A percentile compares a stretch with the other conserved stretches of the same genome.
phyloP scores from a whole-genome alignment of 2,113 vertebrate species.

The Bubo scandiacus region DNA sequence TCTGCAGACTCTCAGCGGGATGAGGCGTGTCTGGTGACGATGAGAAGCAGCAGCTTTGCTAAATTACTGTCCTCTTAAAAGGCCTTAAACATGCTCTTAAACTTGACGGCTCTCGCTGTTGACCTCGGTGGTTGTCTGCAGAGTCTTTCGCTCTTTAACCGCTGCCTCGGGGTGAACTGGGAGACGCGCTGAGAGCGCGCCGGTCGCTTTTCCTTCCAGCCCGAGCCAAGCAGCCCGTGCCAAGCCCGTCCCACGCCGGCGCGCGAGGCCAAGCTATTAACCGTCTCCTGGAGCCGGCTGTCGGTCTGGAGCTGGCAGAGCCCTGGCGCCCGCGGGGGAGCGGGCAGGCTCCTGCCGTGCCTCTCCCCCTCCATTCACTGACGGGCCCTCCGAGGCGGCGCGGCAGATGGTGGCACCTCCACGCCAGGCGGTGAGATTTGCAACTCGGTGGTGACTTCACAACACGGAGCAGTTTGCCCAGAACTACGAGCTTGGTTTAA shows the following conservation, averaged over 20 bases:
- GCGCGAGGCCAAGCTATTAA: neutral
- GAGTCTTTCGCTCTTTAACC: neutral
- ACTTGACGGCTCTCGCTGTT: neutral
- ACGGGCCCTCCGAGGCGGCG: neutral
- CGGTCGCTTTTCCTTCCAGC: neutral
- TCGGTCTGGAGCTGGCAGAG: neutral
- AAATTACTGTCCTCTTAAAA: neutral
- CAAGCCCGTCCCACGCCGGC: neutral
- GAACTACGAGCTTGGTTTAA: neutral
- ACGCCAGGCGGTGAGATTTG: neutral
- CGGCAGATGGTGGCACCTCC: neutral
- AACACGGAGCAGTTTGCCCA: neutral
- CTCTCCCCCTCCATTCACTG: neutral
- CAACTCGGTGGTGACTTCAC: neutral
- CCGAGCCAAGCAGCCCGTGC: neutral
- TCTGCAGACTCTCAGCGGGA: neutral
- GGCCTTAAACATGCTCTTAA: neutral
- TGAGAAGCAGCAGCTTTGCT: neutral
- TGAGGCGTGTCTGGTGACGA: neutral
- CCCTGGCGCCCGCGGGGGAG: neutral
- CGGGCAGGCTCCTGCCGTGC: neutral
- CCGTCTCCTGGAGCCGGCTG: neutral
- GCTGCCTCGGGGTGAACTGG: neutral
- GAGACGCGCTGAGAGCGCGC: neutral
- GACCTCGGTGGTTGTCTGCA: neutral